phyloP scores from a whole-genome alignment of 1,140 invertebrate genomes.

The Chrysomallon squamiferum region DNA sequence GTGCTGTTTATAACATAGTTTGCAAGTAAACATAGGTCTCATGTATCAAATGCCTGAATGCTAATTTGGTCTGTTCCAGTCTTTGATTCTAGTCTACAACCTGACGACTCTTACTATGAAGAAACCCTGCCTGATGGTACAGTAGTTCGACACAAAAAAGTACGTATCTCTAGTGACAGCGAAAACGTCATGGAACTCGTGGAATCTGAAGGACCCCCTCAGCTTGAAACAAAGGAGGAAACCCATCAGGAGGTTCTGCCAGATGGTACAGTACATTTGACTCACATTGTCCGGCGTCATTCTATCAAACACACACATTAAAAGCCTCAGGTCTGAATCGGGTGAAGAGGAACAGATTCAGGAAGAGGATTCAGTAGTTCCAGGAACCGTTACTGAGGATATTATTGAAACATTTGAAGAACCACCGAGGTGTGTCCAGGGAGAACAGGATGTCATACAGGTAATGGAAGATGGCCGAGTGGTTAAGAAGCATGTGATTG shows the following conservation, averaged over 20 bases:
- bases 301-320: conserved; percentile 39
- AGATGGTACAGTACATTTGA: conserved; percentile 53
- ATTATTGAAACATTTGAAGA: conserved; percentile 55
- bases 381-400: conserved; percentile 32
- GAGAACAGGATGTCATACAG: conserved; percentile 56
- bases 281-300: conserved; percentile 35
- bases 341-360: conserved; percentile 15
- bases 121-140: conserved; percentile 52
- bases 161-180: conserved; percentile 12
- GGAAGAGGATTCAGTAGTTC: conserved; percentile 35
- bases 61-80: conserved; percentile 44
- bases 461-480: conserved; percentile 53
- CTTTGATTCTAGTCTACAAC: conserved; percentile 32
- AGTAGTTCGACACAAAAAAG: conserved; percentile 29
- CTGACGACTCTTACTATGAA: conserved; percentile 36
- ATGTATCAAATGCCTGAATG: conserved; percentile 7
- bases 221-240: conserved; percentile 37
- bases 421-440: conserved; percentile 46
- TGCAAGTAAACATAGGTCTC: too few relatives aligned
- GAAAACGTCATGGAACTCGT: conserved; percentile 26
- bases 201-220: conserved; percentile 32
- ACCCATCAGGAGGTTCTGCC: conserved; percentile 50
- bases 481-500: conserved; percentile 44
- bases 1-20: too few relatives aligned
- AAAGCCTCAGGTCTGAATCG: background rate